Evolutionary conservation across 2,888 invertebrate genomes (phyloP), one percentile per base, ranked within the genome.

Genomic region (Leucoptera coffeella): DNA sequence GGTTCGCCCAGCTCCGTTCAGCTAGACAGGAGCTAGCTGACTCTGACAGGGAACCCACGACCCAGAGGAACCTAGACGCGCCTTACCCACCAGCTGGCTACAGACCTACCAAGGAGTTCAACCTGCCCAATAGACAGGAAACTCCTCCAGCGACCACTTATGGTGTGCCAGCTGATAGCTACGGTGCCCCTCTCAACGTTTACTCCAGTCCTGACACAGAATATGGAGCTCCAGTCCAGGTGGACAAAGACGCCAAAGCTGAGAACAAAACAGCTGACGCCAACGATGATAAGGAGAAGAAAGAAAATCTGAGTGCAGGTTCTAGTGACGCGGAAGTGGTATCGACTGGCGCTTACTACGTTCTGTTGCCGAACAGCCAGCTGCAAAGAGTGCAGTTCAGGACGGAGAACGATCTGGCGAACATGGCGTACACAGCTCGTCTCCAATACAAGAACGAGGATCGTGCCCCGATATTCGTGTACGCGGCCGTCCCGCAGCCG

Each of bases 361-460:
- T 81, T 5, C 72, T 80, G 20, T 59, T 81, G 32, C 80, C 80
- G 2, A 73, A 62, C 31, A 75, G 79, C 3, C 69, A 77, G 34
- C 59, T 81, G 2, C 81, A 82, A 38, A 65, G 74, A 30, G 75
- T 81, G 9, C 72, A 67, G 36, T 81, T 77, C 51, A 59, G 72
- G 31, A 77, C 78, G 0, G 53, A 62, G 31, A 64, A 65, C 23
- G 65, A 67, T 22, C 14, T 56, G 4, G 47, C 41, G 47, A 77
- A 78, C 28, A 80, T 80, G 79, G 79, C 75, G 12, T 79, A 77
- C 41, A 75, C 75, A 20, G 80, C 80, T 7, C 73, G 74, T 37
- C 62, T 81, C 30, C 77, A 74, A 26, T 80, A 80, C 42, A 74
- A 64, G 38, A 72, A 74, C 37, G 78, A 80, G 31, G 76, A 78